phyloP scores from a whole-genome alignment of 2,797 vertebrate genomes.

The Tolypeutes matacus region DNA sequence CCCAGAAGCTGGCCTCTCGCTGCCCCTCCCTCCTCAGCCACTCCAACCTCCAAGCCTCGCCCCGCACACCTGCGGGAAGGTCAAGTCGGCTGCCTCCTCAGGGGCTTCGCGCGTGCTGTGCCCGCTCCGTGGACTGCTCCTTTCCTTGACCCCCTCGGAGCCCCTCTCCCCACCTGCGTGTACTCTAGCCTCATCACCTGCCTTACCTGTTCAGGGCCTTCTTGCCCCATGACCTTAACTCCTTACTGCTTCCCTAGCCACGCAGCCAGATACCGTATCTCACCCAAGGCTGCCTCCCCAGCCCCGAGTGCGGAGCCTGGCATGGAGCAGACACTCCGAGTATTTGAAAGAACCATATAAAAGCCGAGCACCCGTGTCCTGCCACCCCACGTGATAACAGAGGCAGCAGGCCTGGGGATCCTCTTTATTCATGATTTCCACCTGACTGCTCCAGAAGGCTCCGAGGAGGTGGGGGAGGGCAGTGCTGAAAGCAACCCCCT shows the following conservation, averaged over 20 bases:
- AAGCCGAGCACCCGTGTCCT: not conserved
- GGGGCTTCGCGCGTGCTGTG: not conserved
- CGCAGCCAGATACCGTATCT: fast-evolving
- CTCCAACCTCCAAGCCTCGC: not conserved
- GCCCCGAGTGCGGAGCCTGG: not conserved
- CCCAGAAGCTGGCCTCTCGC: not conserved
- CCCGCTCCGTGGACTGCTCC: not conserved
- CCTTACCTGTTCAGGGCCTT: not conserved
- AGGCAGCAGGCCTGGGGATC: not conserved
- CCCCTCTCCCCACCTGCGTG: not conserved
- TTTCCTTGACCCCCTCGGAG: not conserved
- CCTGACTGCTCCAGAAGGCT: not conserved
- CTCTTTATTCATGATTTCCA: slow-evolving; percentile 59
- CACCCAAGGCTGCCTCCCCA: not conserved
- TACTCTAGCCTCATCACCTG: not conserved
- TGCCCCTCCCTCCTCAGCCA: not conserved
- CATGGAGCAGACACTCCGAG: not conserved
- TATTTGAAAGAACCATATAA: not conserved
- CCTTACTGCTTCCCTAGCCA: not conserved
- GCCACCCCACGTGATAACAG: not conserved
- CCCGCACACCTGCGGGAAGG: not conserved
- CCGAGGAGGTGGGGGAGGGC: not conserved
- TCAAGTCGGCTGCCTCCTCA: not conserved
- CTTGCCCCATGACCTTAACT: not conserved
- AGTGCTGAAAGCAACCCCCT: not conserved